phyloP scores from a whole-genome alignment of 2,797 vertebrate genomes.

The Lepidocolaptes lacrymiger region DNA sequence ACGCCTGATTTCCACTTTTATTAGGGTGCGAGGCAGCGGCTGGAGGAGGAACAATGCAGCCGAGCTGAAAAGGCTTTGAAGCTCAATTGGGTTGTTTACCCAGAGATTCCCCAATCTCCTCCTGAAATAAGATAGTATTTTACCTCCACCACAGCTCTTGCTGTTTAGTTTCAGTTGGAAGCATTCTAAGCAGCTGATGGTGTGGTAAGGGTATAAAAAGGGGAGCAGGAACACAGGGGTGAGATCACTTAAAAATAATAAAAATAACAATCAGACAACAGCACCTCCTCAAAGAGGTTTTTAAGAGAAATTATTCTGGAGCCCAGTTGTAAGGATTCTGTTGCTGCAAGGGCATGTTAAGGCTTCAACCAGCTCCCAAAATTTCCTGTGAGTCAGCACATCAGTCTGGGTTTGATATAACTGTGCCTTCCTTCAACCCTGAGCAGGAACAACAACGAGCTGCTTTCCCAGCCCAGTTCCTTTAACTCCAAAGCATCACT shows the following conservation, averaged over 20 bases:
- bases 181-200: conserved; percentile 15
- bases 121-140: conserved; percentile 27
- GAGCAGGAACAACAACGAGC: background rate
- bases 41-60: conserved; percentile 38
- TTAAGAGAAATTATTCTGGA: background rate
- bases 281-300: background rate
- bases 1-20: conserved; percentile 52
- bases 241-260: background rate
- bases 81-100: conserved; percentile 49
- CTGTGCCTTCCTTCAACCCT: background rate
- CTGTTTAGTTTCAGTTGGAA: conserved; percentile 7
- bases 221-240: background rate
- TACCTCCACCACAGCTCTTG: background rate
- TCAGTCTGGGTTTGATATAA: accelerated
- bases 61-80: conserved; percentile 55
- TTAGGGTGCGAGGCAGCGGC: conserved; percentile 50
- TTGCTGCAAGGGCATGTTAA: background rate
- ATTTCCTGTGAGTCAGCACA: background rate
- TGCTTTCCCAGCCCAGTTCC: background rate
- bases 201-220: background rate
- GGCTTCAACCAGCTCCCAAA: background rate
- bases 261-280: background rate
- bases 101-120: conserved; percentile 16
- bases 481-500: background rate
- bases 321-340: background rate